Base-by-base conservation (phyloP, 1,140 invertebrate genomes). In the Stegodyphus mimosarum region DNA sequence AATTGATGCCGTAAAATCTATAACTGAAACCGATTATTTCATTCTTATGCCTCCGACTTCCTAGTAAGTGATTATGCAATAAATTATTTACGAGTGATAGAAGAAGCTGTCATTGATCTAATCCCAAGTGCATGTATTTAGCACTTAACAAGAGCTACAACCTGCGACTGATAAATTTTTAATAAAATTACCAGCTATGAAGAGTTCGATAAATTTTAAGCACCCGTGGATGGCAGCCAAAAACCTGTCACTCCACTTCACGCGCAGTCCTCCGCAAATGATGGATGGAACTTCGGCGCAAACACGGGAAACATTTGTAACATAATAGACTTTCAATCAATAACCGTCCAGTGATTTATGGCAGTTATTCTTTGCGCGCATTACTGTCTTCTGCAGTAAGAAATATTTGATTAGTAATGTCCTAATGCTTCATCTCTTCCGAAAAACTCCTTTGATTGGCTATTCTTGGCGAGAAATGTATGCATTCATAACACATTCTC, bases 291-390 rank as follows among this genome's bases (percentile, higher is more conserved):
- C 13, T 67, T 67, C 55, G 66, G 53, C 70, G 60, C 71, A 83
- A 83, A 83, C 80, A 83, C 18, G 50, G 80, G 71, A 83, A 83
- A 83, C 80, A 83, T 83, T 83, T 83, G 80, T 83, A 83, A 83
- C 80, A 83, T 83, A 83, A 83, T 72, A 83, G 80, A 83, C 80
- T 83, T 83, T 83, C 80, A 83, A 83, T 83, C 80, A 83, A 83
- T 83, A 67, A 80, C 55, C 64, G 67, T 80, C 66, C 55, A 66
- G 77, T 83, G 80, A 83, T 83, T 83, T 83, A 83, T 83, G 80
- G 69, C 49, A 53, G 78, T 72, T 33, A 33, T 72, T 81, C 18
- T 75, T 53, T 55, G 6, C n/a, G 11, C 69, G 50, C 13, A 51
- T 63, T 71, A 64, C 10, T 6, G 67, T 70, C 48, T 11, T 48